Percentiles rank a stretch among this genome's conserved stretches.
phyloP scores from a whole-genome alignment of 2,888 invertebrate species.

The Meteorus colon region DNA sequence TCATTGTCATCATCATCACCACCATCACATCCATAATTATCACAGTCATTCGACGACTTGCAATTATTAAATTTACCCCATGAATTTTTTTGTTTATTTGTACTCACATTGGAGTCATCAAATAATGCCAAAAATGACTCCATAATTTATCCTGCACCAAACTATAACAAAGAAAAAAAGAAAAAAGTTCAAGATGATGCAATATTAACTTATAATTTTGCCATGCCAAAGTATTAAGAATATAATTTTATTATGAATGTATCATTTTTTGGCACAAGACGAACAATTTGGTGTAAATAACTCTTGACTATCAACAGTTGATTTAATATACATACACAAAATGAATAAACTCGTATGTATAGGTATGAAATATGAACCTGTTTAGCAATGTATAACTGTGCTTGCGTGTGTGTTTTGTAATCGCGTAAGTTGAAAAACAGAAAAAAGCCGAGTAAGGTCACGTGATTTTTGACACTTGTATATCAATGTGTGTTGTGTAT shows the following conservation, averaged over 20 bases:
- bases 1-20: constrained; percentile 74
- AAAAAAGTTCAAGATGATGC: constrained; percentile 10
- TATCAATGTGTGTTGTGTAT: constrained; percentile 25
- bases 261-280: not conserved
- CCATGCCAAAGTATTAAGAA: not conserved
- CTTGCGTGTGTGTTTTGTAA: not conserved
- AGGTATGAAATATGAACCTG: not conserved
- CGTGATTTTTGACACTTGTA: constrained; percentile 49
- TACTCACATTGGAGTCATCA: constrained; percentile 76
- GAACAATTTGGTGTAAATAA: not conserved
- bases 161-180: constrained; percentile 15
- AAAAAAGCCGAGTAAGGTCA: constrained; percentile 30
- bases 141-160: constrained; percentile 75
- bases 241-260: not conserved
- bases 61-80: constrained; percentile 75
- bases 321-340: not conserved
- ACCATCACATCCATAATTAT: constrained; percentile 48
- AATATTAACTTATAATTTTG: not conserved
- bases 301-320: not conserved
- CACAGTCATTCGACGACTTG: constrained; percentile 72
- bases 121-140: constrained; percentile 89
- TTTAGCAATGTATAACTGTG: not conserved
- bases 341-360: constrained; percentile 14
- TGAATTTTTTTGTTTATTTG: constrained; percentile 73
- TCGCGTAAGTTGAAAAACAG: not conserved